Conservation (phyloP, 1,140 invertebrate genomes). For the Himalopsyche phryganea region DNA sequence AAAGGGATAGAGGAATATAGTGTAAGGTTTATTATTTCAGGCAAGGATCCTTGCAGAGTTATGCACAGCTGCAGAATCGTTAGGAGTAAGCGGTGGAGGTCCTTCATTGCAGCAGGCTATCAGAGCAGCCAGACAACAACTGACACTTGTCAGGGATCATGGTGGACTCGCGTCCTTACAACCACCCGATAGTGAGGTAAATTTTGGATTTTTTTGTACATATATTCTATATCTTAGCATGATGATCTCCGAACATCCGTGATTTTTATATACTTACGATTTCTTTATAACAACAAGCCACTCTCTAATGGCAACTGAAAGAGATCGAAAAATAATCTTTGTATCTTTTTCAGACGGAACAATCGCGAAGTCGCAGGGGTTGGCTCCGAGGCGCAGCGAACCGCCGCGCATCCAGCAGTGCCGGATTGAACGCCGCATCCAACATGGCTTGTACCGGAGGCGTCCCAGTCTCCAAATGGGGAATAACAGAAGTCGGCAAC, state of each 20-base stretch:
- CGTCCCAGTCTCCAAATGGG: constrained; percentile 54
- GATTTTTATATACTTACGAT: neutral
- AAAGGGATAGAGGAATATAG: neutral
- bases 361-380: constrained; percentile 10
- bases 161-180: constrained; percentile 30
- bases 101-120: constrained; percentile 28
- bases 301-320: too few relatives aligned
- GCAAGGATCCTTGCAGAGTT: constrained; percentile 22
- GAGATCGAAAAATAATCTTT: too few relatives aligned
- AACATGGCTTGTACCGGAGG: constrained; percentile 34
- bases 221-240: neutral
- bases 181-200: constrained; percentile 31
- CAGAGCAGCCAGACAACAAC: constrained; percentile 23
- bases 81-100: constrained; percentile 12
- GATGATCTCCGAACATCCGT: too few relatives aligned
- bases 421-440: neutral
- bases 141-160: constrained; percentile 26
- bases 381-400: constrained; percentile 22
- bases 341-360: constrained; percentile 16
- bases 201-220: neutral
- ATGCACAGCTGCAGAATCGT: constrained; percentile 21
- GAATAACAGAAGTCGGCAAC: constrained; percentile 67
- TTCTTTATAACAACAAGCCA: too few relatives aligned
- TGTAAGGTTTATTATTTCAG: constrained; percentile 1
- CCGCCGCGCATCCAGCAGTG: constrained; percentile 10